Evolutionary conservation across 2,888 invertebrate species (phyloP), one percentile per base, ranked within the genome.

Genomic region (Epiblema foenella): DNA sequence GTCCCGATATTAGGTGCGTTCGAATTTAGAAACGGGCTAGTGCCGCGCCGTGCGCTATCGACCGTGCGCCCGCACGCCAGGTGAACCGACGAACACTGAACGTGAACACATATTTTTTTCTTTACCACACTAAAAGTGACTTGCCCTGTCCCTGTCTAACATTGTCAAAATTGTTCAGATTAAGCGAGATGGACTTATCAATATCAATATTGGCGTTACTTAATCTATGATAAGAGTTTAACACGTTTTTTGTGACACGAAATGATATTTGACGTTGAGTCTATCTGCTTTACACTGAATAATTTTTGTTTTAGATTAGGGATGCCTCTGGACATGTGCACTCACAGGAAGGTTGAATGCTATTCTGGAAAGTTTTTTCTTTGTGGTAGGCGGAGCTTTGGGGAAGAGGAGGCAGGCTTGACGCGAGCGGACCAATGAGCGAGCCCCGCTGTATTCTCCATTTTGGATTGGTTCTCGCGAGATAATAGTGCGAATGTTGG

Each of bases 401-500:
- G 82, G 82, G 79, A 84, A 84, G 88, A 92, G 94, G 94, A 87
- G 94, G 93, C 86, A 89, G 84, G 83, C 82, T 84, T 88, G 79
- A 81, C 65, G 72, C 66, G 54, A 56, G 72, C 42, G 74, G 77
- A 72, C 93, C 91, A 93, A 92, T 92, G 57, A 77, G 74, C 72
- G 29, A 57, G 72, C 58, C 33, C 71, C 66, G 62, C 71, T 73
- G n/a, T n/a, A 73, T 73, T 80, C 80, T 82, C 79, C 82, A 81
- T 81, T 75, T 83, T 78, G 86, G 84, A 92, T 93, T 93, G 93
- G 93, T 77, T 76, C 81, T 67, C 67, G 75, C 78, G 88, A 92
- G 93, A 92, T 91, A 89, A 90, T 89, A 88, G 87, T 90, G 91
- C 92, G 89, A 91, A 93, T 90, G 88, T 89, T 85, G 89, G 93